Percentiles rank a stretch among this genome's conserved stretches.
phyloP scores from a whole-genome alignment of 1,140 invertebrate species.

The Halesus radiatus region DNA sequence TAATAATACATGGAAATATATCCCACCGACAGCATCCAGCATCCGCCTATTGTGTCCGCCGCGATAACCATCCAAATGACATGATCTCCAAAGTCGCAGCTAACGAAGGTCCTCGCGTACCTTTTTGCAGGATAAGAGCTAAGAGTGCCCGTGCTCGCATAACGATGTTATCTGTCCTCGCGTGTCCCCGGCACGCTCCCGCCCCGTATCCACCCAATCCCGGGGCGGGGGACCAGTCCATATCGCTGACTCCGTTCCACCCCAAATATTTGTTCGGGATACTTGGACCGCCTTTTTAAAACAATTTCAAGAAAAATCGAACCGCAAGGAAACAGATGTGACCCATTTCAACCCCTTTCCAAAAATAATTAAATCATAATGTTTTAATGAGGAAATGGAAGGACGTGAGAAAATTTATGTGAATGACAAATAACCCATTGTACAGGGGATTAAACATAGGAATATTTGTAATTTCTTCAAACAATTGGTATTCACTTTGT shows the following conservation, averaged over 20 bases:
- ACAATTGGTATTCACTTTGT: no score
- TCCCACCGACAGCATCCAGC: no score
- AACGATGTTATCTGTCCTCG: background rate
- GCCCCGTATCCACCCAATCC: no score
- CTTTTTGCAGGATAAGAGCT: background rate
- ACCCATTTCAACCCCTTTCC: no score
- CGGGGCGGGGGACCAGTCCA: background rate
- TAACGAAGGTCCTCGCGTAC: slow-evolving; percentile 20
- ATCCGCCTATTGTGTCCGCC: background rate
- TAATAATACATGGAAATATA: no score
- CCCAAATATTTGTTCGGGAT: background rate
- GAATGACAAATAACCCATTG: no score
- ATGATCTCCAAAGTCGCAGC: background rate
- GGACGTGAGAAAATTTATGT: no score
- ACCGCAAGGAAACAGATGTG: background rate
- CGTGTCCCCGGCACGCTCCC: background rate
- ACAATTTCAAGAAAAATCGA: background rate
- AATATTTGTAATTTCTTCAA: no score
- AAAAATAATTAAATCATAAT: no score
- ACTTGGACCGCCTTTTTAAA: slow-evolving; percentile 11
- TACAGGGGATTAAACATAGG: no score
- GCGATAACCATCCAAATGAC: slow-evolving; percentile 7
- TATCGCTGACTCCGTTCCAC: background rate
- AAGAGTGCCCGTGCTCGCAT: background rate
- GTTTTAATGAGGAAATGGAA: no score